Base-by-base conservation (phyloP, 1,140 invertebrate species). In the Anastrepha ludens region DNA sequence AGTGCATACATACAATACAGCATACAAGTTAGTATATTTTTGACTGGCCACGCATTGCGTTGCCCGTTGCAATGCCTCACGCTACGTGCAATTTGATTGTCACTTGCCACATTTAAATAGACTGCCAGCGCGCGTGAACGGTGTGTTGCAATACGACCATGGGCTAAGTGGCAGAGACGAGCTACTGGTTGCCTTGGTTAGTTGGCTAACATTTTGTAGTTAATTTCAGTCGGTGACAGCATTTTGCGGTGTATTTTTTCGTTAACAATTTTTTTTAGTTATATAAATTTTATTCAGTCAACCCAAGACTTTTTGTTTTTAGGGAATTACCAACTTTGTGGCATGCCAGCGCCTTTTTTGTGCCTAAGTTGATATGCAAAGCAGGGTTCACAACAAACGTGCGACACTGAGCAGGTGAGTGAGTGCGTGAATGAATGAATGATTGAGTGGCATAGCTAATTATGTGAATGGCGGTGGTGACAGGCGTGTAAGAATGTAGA, bases 21-120 rank as follows among this genome's bases (percentile, higher is more conserved):
- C 50, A 55, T 55, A 55, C 50, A 0, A 6, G 50, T 55, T 8
- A 6, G 11, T 6, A 55, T 55, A 55, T 55, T 11, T 11, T 29
- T 11, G 50, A 55, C 1, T 2, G 50, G 41, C 3, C 67, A 74
- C 67, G 67, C 67, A 74, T 74, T 74, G 67, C 67, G 67, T 74
- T 47, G 67, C 41, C 47, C 41, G 41, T 74, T 67, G 29, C 11
- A 67, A 39, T 9, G 13, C 67, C 15, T 74, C 41, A 41, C 67
- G 67, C 67, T 74, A 74, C 13, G 39, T 41, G 13, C 67, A 74
- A 44, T 74, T 74, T 74, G 67, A 74, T 74, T 74, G 67, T 74
- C 67, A 74, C 67, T 74, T 74, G 67, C 67, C 67, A 74, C 67
- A 74, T 74, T 74, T 47, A 67, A 74, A 74, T 74, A 41, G 15